A percentile compares a stretch with the other conserved stretches of the same genome.
phyloP scores from a whole-genome alignment of 2,888 invertebrate genomes.

The Cantharis flavilabris region DNA sequence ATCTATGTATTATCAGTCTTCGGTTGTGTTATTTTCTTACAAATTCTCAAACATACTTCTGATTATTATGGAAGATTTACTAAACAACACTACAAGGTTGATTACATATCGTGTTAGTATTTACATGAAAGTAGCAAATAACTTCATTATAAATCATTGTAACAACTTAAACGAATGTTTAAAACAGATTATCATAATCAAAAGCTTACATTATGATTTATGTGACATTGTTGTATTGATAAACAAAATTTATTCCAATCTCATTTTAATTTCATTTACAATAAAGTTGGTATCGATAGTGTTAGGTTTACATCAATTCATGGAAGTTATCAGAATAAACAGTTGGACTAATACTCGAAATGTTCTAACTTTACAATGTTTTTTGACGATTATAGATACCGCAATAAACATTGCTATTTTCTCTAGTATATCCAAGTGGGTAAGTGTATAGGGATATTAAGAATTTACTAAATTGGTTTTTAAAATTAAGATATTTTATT shows the following conservation, averaged over 20 bases:
- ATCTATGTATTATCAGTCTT: neutral
- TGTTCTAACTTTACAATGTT: too few relatives aligned
- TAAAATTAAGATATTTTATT: too few relatives aligned
- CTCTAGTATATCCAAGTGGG: too few relatives aligned
- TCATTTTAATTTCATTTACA: neutral
- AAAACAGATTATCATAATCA: neutral
- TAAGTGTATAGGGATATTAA: too few relatives aligned
- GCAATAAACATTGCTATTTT: too few relatives aligned
- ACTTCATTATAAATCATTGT: neutral
- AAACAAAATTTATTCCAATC: neutral
- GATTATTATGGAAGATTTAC: neutral
- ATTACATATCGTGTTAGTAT: neutral
- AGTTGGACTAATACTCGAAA: too few relatives aligned
- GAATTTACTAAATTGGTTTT: too few relatives aligned
- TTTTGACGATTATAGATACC: too few relatives aligned
- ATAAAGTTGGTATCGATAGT: neutral
- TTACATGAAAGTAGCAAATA: neutral
- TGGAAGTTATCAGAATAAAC: too few relatives aligned
- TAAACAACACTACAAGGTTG: neutral
- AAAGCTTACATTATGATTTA: neutral
- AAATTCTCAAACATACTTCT: neutral
- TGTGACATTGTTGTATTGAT: neutral
- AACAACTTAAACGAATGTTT: neutral
- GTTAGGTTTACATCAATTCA: neutral
- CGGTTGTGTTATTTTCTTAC: neutral